Evolutionary conservation across 2,113 vertebrate genomes (phyloP).

Genomic region (Lepisosteus osseus): DNA sequence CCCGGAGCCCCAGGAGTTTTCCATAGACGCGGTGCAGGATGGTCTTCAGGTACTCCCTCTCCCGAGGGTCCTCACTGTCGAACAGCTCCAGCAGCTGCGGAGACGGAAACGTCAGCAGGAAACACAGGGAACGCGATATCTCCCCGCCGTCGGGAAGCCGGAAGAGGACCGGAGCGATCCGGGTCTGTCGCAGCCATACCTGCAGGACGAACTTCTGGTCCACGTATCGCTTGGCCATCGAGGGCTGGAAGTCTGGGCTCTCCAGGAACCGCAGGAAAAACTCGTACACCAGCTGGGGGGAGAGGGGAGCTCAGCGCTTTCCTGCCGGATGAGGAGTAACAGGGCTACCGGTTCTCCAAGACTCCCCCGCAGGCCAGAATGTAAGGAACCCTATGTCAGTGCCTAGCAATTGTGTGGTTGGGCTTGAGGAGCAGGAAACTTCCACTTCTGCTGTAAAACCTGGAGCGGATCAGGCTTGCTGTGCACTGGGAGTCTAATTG

Average conservation of each 20-base stretch:
- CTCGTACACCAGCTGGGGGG: conserved; percentile 81
- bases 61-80: conserved; percentile 87
- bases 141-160: no score
- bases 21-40: conserved; percentile 89
- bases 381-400: no score
- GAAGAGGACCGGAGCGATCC: no score
- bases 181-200: conserved; percentile 53
- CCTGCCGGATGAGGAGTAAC: no score
- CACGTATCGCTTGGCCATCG: conserved; percentile 88
- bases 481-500: no score
- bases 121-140: no score
- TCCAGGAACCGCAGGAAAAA: conserved; percentile 91
- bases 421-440: no score
- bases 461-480: no score
- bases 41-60: conserved; percentile 89
- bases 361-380: no score
- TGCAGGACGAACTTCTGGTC: conserved; percentile 91
- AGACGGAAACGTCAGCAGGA: background rate
- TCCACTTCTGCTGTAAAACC: no score
- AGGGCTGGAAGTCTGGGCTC: conserved; percentile 89
- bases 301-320: background rate
- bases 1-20: conserved; percentile 86
- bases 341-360: no score
- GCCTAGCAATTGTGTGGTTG: no score
- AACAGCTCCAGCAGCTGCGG: conserved; percentile 82